phyloP scores from a whole-genome alignment of 2,797 vertebrate genomes.

The Phalloptychus januarius region DNA sequence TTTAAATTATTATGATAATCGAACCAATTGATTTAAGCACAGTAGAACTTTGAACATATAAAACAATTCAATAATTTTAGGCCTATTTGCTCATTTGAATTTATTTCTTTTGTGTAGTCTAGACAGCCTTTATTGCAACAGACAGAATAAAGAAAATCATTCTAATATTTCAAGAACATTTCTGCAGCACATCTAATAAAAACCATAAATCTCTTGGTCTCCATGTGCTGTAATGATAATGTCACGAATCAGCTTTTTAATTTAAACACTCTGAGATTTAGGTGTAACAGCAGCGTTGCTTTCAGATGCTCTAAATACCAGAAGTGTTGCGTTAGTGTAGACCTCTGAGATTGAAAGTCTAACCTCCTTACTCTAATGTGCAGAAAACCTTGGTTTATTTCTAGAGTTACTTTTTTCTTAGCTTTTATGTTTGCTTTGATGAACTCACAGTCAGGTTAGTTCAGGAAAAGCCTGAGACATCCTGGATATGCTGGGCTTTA shows the following conservation, averaged over 20 bases:
- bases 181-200: not conserved
- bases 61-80: not conserved
- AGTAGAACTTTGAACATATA: not conserved
- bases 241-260: not conserved
- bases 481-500: not conserved
- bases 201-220: not conserved
- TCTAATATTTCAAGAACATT: not conserved
- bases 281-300: not conserved
- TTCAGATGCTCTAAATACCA: not conserved
- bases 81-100: not conserved
- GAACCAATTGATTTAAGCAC: not conserved
- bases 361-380: not conserved
- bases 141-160: not conserved
- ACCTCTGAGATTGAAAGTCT: not conserved
- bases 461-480: not conserved
- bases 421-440: not conserved
- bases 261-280: not conserved
- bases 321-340: not conserved
- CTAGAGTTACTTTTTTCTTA: not conserved
- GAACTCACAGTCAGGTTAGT: not conserved
- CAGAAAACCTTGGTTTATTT: not conserved
- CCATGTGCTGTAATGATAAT: not conserved
- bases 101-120: not conserved
- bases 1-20: not conserved
- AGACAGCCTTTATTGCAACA: not conserved